Conservation (phyloP, 2,113 vertebrate species). For the Ictidomys tridecemlineatus region DNA sequence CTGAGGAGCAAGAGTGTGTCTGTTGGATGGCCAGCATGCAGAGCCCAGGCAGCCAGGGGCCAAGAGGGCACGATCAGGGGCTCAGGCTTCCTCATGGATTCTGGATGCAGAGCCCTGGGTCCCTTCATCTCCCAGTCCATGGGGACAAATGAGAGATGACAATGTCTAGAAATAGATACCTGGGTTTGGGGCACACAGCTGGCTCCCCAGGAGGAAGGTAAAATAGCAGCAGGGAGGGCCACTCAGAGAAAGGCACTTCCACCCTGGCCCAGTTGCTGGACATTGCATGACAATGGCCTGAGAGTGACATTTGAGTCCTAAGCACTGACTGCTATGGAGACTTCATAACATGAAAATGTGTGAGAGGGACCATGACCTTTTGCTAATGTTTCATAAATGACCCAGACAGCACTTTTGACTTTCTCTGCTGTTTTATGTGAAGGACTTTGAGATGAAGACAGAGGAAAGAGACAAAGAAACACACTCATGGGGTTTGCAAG, state of each 20-base stretch:
- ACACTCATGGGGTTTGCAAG: no score
- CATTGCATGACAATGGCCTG: neutral
- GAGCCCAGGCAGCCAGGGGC: no score
- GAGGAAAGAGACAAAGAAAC: neutral
- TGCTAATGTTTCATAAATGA: neutral
- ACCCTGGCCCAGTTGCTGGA: neutral
- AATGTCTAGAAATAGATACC: neutral
- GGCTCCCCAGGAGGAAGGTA: no score
- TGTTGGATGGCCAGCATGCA: no score
- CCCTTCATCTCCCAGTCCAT: neutral
- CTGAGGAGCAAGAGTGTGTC: neutral
- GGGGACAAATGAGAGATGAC: rapidly evolving
- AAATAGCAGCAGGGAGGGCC: neutral
- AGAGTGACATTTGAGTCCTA: neutral
- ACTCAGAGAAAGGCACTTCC: neutral
- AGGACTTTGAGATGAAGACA: neutral
- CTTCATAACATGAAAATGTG: slow-evolving; percentile 64
- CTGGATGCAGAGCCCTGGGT: neutral
- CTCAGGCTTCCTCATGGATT: neutral
- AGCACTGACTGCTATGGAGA: slow-evolving; percentile 29
- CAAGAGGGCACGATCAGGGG: neutral
- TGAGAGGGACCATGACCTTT: slow-evolving; percentile 25
- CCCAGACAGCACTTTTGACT: neutral
- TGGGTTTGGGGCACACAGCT: no score
- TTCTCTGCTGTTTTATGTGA: slow-evolving; percentile 20